Base-by-base conservation (phyloP, 2,797 vertebrate genomes). In the Takifugu ocellatus region DNA sequence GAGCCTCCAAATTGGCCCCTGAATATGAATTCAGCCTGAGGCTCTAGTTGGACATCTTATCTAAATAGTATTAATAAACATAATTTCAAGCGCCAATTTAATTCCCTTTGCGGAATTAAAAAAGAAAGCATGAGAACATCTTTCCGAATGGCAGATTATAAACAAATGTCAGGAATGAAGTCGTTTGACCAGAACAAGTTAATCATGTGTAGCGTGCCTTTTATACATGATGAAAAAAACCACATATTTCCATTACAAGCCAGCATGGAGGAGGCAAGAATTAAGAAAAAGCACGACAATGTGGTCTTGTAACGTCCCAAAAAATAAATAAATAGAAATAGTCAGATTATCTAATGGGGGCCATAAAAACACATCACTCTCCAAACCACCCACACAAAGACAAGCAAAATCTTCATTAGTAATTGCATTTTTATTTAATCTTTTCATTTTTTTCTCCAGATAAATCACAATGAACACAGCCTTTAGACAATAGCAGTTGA, bases 401-500 rank as follows among this genome's bases (percentile, higher is more conserved):
- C 88, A 88, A 82, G 85, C 88, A 88, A 87, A 82, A 70, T 79
- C 68, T 75, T 86, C 89, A 92, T 93, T 94, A 94, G 92, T 93
- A 95, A 93, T 90, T 90, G 83, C 77, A 93, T 94, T 92, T 83
- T 84, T 92, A 93, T 92, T 93, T 90, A 86, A 93, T 90, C 87
- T 92, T 93, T 93, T 93, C 87, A 90, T 21, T 21, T 91, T 80
- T 90, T 90, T 88, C 92, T 91, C 91, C 84, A 92, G 92, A 94
- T 93, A 93, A 90, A 92, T 95, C 94, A 95, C 93, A 94, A 93
- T 93, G 91, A 96, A 95, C 94, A 94, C 92, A 95, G 92, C 93
- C 89, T 92, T 93, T 94, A 92, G 94, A 95, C 92, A 94, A 93
- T 90, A 94, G 93, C 88, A 81, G 92, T 93, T 94, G 91, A 94